Base-by-base conservation (phyloP, 1,140 invertebrate genomes). In the Conopomorpha cramerella region DNA sequence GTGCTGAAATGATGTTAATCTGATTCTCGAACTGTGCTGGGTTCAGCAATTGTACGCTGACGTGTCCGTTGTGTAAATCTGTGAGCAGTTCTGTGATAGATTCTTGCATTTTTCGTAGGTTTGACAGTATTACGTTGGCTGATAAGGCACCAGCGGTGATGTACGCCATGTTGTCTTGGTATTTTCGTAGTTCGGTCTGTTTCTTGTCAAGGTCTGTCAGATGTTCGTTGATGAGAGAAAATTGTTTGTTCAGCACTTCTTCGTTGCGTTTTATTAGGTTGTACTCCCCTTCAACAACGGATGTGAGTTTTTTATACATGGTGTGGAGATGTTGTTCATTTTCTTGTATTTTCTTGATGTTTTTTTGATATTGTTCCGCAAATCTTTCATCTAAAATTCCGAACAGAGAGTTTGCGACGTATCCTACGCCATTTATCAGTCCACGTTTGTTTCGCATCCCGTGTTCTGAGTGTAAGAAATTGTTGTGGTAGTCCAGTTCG, bases 331-430 rank as follows among this genome's bases (percentile, higher is more conserved):
- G 16, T 3, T 32, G 16, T 8, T 32, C 14, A 16, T 32, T 32
- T 16, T 15, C 18, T 4, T 16, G 4, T 51, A 33, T 15, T 31
- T 46, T 1, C 43, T 29, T 8, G 39, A 32, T 32, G 15, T 32
- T 16, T 11, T 16, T 14, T 16, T 32, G 4, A 16, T 32, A 32
- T 16, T 32, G 14, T 16, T 32, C 16, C 3, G 30, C 30, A 16
- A 32, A 32, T 8, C 18, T 8, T 3, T 32, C 30, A 17, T 32
- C 30, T 8, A 32, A 16, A 11, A 32, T 16, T 4, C 30, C 30
- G 16, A 32, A 32, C 3, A 32, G 14, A 10, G 13, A 16, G 2
- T 16, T 14, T 16, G 30, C 30, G 16, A 32, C 4, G 14, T 16
- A 16, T 4, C 30, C 30, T 15, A 32, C 15, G 10, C 30, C 30